Evolutionary conservation across 2,888 invertebrate species (phyloP), one percentile per base, ranked within the genome.

Genomic region (Parasteatoda lunata): DNA sequence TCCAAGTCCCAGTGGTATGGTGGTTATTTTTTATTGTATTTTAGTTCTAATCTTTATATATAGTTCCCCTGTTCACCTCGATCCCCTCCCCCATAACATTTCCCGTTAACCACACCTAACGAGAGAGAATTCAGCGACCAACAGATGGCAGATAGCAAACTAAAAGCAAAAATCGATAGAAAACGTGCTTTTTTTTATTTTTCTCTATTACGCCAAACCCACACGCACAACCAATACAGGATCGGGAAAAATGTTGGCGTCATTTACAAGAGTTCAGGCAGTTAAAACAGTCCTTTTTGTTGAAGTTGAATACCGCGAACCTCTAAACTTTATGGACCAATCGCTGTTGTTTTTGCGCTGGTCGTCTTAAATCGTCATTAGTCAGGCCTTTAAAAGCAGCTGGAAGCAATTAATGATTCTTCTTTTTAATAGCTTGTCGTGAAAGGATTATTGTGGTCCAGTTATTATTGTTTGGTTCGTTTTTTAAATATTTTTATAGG

Each of bases 161-260:
- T 82, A 65, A 78, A 85, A 69, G 51, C 45, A 79, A 84, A 84
- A 85, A 85, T 85, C 84, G 79, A 85, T 85, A 64, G 65, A 11
- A 52, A 47, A 51, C n/a, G 70, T 15, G 65, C 73, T 76, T 77
- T 79, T 72, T n/a, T 30, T 59, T 59, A 13, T n/a, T 11, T 59
- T 59, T 13, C n/a, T 59, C n/a, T 59, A 13, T 59, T 72, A 48
- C 48, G 49, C 49, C 64, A n/a, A 66, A 68, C 72, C 47, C 76
- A 49, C 83, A 83, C 83, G 70, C 79, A 64, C 64, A 9, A 49
- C 84, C 64, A n/a, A 45, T 68, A 15, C 84, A 69, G 48, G 49
- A 54, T n/a, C 15, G 45, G 72, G 51, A 73, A 80, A 65, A 15
- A 48, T 47, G 30, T 59, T 45, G 15, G 48, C 48, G 49, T 15